Evolutionary conservation across 1,140 invertebrate genomes (phyloP), one percentile per base, ranked within the genome.

Genomic region (Bombyx mandarina): DNA sequence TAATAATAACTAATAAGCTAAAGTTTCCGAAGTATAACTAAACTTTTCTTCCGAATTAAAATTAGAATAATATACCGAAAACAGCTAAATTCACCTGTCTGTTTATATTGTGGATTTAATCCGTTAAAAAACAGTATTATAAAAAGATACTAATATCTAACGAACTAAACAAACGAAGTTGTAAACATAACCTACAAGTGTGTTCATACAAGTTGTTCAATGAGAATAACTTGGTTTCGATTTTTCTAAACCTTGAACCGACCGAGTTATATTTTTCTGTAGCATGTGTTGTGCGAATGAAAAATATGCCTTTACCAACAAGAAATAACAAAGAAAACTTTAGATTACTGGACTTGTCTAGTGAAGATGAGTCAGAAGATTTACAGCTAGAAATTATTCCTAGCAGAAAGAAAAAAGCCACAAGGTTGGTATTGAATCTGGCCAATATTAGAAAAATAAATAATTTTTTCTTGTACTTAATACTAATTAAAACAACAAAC

Each of bases 241-340:
- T 35, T 35, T 49, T 49, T 12, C n/a, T 3, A 49, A 49, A 49
- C 8, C 22, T 49, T 7, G 7, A 49, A 49, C 26, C 26, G 9
- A 49, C n/a, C 22, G 48, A 49, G 51, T 42, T 49, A 49, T n/a
- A 18, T 3, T 35, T 18, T 52, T 12, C 43, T 43, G 46, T 56
- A 65, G 75, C 53, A 85, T 82, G 79, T 50, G 65, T 67, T 65
- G 66, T 66, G 67, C 56, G 51, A 60, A 60, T 54, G 53, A 48
- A 45, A 58, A 82, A 66, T 62, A 87, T 87, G 84, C 81, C 83
- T 58, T 48, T 78, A 61, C 69, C 80, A 59, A 70, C 73, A 45
- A 89, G 88, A 69, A 88, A 89, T 70, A 89, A 89, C 63, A 92
- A 92, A 63, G 91, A 92, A 84, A 91, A 91, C 50, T 91, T 91